Evolutionary conservation across 2,113 vertebrate species (phyloP).

Genomic region (Pseudorectes ferrugineus): DNA sequence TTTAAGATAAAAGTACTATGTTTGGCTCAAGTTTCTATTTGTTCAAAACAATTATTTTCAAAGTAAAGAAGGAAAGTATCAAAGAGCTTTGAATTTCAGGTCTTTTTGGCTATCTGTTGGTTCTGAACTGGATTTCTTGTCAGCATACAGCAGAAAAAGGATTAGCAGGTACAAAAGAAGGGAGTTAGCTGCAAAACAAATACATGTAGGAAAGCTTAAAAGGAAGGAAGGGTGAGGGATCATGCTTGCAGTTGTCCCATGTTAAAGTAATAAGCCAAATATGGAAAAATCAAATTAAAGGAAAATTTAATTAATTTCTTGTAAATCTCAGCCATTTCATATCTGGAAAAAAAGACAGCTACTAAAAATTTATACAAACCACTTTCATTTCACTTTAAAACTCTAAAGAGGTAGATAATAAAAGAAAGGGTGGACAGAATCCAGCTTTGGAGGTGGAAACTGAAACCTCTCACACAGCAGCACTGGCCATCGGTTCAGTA

Average conservation of each 20-base stretch:
- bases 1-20: not conserved
- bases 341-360: not conserved
- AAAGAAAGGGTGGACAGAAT: not conserved
- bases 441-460: not conserved
- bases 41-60: not conserved
- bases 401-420: not conserved
- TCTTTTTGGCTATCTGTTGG: not conserved
- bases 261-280: not conserved
- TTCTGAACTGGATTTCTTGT: not conserved
- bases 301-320: not conserved
- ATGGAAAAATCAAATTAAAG: not conserved
- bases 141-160: not conserved
- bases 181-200: not conserved
- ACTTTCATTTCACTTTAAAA: not conserved
- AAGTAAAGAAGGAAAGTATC: not conserved
- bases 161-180: not conserved
- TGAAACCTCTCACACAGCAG: not conserved
- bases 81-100: not conserved
- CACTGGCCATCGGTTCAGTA: rapidly evolving
- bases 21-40: not conserved
- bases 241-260: not conserved
- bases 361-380: not conserved
- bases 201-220: not conserved
- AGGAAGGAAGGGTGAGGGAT: not conserved
- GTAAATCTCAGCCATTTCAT: not conserved